phyloP scores from a whole-genome alignment of 2,797 vertebrate species.

The Silurus aristotelis region DNA sequence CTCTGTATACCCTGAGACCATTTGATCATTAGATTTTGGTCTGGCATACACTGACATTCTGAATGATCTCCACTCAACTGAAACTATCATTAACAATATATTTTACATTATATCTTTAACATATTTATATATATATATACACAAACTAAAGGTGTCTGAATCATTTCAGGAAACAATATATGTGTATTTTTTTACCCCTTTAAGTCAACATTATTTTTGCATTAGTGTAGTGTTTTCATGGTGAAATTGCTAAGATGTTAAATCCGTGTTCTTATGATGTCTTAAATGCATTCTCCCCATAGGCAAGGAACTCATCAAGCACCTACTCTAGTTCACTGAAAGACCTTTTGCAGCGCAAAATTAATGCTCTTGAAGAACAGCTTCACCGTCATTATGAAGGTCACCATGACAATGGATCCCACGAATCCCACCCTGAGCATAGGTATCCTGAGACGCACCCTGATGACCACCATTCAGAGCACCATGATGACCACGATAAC shows the following conservation, averaged over 20 bases:
- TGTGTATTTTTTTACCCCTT: background rate
- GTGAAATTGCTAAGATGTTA: background rate
- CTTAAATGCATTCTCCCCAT: conserved; percentile 22
- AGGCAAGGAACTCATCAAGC: conserved; percentile 78
- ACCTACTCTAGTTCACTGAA: conserved; percentile 80
- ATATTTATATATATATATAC: background rate
- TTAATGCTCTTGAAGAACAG: conserved; percentile 79
- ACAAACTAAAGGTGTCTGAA: background rate
- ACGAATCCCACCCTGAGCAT: conserved; percentile 40
- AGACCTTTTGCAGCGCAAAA: conserved; percentile 81
- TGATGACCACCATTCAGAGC: conserved; percentile 12
- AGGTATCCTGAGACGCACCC: conserved; percentile 42
- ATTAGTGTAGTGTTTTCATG: background rate
- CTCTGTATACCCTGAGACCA: background rate
- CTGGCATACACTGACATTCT: background rate
- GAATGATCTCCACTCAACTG: too few species aligned
- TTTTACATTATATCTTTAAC: background rate
- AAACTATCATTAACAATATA: background rate
- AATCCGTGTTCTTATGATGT: background rate
- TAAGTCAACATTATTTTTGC: background rate
- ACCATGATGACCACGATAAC: conserved; percentile 50
- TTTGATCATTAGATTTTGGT: background rate
- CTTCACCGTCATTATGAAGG: conserved; percentile 66
- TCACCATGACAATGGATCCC: conserved; percentile 47
- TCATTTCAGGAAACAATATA: background rate